Evolutionary conservation across 37 sponge, comb jelly and placozoan genomes (phyloP), one percentile per base, ranked within the genome.

Genomic region (Eunapius fragilis): DNA sequence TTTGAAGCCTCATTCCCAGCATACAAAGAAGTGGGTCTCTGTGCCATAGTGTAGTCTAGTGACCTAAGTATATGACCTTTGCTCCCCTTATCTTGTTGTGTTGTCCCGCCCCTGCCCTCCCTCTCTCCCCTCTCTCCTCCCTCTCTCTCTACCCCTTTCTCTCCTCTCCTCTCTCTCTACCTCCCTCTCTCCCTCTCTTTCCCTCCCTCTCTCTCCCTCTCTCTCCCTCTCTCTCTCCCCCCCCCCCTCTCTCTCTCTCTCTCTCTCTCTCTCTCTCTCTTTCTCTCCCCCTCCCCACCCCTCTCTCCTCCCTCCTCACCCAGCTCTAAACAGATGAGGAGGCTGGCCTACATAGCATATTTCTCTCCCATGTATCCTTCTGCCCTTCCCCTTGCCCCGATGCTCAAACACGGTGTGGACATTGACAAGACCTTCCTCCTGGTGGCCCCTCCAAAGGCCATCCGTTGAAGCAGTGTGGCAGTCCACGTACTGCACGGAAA

Each of bases 391-490:
- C 25, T 86, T 45, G 76, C 85, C 9, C 76, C 31, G 27, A 28
- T 17, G 14, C 58, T 72, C 22, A 25, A 30, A 72, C 30, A 10
- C 12, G 27, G 14, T 13, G 27, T 72, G 73, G 13, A 72, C 73
- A 10, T 76, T 25, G 76, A 35, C 23, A 3, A 22, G 45, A 74
- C 82, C 69, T 74, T 91, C 69, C 58, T 93, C 11, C 74, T 49
- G 6, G 34, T 58, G 5, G 84, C 74, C 25, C 81, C 83, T n/a
- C 85, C 84, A 2, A 73, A 92, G 32, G 69, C 37, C 22, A 80
- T 95, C 17, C 71, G 87, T 11, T 95, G 86, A 83, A 82, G 70
- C 7, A 76, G 82, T 49, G 75, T 95, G 17, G 95, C 95, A 4
- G 70, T 95, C 0, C 95, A 95, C 72, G 76, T 81, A 2, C 48